phyloP scores from a whole-genome alignment of 2,888 invertebrate species.

The Atrina japonica region DNA sequence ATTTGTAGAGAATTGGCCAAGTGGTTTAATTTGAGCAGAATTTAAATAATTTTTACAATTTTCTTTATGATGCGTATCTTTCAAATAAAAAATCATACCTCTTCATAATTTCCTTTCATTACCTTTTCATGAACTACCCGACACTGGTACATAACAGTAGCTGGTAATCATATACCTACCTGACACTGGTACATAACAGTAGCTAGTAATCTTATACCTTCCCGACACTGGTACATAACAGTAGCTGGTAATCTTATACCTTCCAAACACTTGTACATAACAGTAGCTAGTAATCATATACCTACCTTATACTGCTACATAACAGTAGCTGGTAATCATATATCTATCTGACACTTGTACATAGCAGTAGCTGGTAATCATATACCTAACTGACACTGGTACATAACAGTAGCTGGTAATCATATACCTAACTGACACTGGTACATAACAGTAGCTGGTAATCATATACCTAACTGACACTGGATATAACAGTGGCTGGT shows the following conservation, averaged over 20 bases:
- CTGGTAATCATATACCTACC: too few species aligned
- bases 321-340: slow-evolving; percentile 90
- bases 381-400: neutral
- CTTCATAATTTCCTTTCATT: too few species aligned
- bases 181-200: too few species aligned
- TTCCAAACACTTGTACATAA: slow-evolving; percentile 1
- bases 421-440: slow-evolving; percentile 86
- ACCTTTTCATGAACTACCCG: neutral
- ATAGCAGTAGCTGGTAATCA: slow-evolving; percentile 92
- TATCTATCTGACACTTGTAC: slow-evolving; percentile 98
- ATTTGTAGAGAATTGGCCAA: too few species aligned
- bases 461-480: too few species aligned
- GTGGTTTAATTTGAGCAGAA: too few species aligned
- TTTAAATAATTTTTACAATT: too few species aligned
- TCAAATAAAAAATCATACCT: too few species aligned
- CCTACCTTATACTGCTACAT: slow-evolving; percentile 98
- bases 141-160: too few species aligned
- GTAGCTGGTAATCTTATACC: slow-evolving; percentile 88
- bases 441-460: slow-evolving; percentile 99
- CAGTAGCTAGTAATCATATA: neutral
- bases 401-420: neutral
- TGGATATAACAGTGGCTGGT: too few species aligned
- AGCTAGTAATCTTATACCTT: too few species aligned
- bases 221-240: slow-evolving; percentile 97
- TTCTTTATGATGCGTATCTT: too few species aligned